Evolutionary conservation across 2,888 invertebrate genomes (phyloP).

Genomic region (Patella depressa): DNA sequence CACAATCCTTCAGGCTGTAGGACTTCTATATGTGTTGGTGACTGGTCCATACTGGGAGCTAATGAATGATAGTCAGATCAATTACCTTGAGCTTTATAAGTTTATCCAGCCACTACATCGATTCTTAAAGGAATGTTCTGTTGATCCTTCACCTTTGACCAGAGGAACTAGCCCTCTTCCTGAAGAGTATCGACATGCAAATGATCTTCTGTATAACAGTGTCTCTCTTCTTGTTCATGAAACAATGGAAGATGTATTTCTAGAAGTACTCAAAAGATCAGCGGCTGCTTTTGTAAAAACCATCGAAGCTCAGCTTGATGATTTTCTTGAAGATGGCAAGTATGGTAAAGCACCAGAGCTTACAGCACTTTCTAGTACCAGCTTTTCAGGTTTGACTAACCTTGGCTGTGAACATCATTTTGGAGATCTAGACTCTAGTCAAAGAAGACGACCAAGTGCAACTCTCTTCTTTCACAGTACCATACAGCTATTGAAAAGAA

Average conservation of each 20-base stretch:
- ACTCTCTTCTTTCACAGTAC: slow-evolving; percentile 39
- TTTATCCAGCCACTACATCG: slow-evolving; percentile 14
- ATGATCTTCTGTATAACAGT: too few species aligned
- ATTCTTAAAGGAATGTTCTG: too few species aligned
- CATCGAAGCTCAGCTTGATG: slow-evolving; percentile 33
- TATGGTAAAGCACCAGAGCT: not conserved
- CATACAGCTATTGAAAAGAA: slow-evolving; percentile 40
- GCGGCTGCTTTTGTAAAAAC: slow-evolving; percentile 24
- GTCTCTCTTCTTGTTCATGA: too few species aligned
- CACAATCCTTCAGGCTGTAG: slow-evolving; percentile 31
- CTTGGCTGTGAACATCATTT: slow-evolving; percentile 45
- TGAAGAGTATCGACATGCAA: too few species aligned
- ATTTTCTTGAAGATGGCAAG: slow-evolving; percentile 37
- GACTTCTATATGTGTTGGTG: slow-evolving; percentile 32
- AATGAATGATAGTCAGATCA: slow-evolving; percentile 18
- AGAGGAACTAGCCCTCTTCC: too few species aligned
- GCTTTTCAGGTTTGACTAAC: slow-evolving; percentile 35
- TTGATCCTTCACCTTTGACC: too few species aligned
- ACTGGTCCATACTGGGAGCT: slow-evolving; percentile 40
- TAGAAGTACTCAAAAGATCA: slow-evolving; percentile 15
- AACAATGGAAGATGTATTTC: slow-evolving; percentile 14
- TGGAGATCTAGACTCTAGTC: slow-evolving; percentile 40
- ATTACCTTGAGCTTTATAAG: slow-evolving; percentile 31
- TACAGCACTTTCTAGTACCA: slow-evolving; percentile 24
- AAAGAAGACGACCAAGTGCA: slow-evolving; percentile 36